Percentiles rank a stretch among this genome's conserved stretches.
phyloP scores from a whole-genome alignment of 2,113 vertebrate species.

The Leptocoma aspasia region DNA sequence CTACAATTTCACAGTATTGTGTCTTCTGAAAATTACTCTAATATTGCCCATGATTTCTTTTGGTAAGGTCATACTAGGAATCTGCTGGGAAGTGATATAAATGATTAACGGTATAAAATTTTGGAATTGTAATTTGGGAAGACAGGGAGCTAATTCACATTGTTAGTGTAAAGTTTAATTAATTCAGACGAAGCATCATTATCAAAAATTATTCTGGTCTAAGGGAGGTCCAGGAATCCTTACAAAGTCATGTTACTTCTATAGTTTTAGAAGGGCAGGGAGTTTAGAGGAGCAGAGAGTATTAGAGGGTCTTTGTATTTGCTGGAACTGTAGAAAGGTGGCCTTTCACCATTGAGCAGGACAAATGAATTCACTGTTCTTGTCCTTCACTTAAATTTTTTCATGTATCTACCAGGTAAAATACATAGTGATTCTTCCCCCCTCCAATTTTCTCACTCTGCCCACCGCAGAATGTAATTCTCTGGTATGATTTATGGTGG shows the following conservation, averaged over 20 bases:
- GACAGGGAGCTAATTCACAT: neutral
- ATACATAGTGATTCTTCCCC: neutral
- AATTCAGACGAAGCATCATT: neutral
- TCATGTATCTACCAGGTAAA: neutral
- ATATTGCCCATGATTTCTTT: neutral
- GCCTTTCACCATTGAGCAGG: neutral
- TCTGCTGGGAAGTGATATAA: neutral
- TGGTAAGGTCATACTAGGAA: neutral
- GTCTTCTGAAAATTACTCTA: neutral
- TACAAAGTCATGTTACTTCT: neutral
- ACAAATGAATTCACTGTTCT: neutral
- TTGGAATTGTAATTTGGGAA: neutral
- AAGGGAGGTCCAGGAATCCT: neutral
- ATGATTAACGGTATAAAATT: neutral
- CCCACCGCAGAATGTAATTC: neutral
- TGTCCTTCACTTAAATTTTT: neutral
- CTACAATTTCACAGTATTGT: neutral
- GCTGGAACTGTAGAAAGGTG: neutral
- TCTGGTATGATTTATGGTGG: neutral
- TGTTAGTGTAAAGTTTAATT: neutral
- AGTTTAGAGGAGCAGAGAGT: neutral
- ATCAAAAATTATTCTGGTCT: neutral
- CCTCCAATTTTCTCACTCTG: neutral
- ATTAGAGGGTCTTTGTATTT: neutral
- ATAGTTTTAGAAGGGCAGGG: neutral